Base-by-base conservation (phyloP, 2,888 invertebrate species). In the Eristalis arbustorum region DNA sequence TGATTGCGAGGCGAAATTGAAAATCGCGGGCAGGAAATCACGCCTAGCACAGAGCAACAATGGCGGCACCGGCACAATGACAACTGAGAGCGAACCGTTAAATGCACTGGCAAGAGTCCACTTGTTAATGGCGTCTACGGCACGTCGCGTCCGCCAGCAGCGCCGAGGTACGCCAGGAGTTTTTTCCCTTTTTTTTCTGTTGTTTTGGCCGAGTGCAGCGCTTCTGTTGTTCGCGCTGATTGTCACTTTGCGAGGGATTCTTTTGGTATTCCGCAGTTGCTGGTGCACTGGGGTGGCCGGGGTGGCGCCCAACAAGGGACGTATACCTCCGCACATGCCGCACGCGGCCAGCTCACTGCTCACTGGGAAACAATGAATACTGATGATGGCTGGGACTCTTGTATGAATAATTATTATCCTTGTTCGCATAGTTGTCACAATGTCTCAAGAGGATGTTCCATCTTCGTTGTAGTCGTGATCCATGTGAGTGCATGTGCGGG, bases 341-440 rank as follows among this genome's bases (percentile, higher is more conserved):
- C 14, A 13, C 25, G 25, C 25, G 59, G 25, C 25, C 25, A 25
- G 25, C 81, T 40, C 72, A 77, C 73, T 63, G 77, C 31, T 31
- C 72, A 82, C 73, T 68, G 77, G 77, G 82, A 77, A 77, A 82
- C 85, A 82, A 85, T 85, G 85, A 85, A 82, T 82, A 77, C 85
- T 85, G 85, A 85, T 85, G 85, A 85, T 85, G 85, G 82, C 61
- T 82, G 81, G 77, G 85, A 85, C 73, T 85, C 73, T 81, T 61
- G 77, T 85, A 85, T 85, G 85, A 85, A 85, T 85, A 85, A 85
- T 85, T 85, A 77, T 85, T 82, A 85, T 85, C 85, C 77, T 82
- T 78, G 87, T 78, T 78, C 87, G 74, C 82, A 83, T 87, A 75
- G 78, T 83, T 87, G 85, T 82, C 77, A 87, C 78, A 87, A 82